These are phyloP conservation scores for Uromys caudimaculatus DNA, from an alignment of 2,797 vertebrate genomes.

Conservation along the genomic window DNA sequence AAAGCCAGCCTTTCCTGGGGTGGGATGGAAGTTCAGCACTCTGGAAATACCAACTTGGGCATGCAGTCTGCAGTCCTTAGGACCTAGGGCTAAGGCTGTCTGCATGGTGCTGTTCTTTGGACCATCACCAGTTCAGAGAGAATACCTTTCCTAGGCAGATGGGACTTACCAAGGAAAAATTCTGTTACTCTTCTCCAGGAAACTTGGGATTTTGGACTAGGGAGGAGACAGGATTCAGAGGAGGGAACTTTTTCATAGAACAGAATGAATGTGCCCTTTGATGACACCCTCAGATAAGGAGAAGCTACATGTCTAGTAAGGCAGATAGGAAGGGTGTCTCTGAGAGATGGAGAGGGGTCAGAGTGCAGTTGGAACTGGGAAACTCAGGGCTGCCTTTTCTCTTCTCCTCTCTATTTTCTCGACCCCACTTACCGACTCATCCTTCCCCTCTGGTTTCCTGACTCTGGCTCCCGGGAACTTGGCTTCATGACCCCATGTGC, in stretches of 20 bases:
- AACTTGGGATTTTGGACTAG: background rate
- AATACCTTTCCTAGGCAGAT: constrained; percentile 27
- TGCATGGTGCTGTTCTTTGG: constrained; percentile 41
- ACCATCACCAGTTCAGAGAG: background rate
- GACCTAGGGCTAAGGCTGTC: constrained; percentile 73
- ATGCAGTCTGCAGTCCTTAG: constrained; percentile 71
- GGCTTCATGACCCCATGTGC: constrained; percentile 71
- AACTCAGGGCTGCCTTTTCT: background rate
- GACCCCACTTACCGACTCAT: background rate
- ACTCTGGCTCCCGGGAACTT: constrained; percentile 65
- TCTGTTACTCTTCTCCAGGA: constrained; percentile 36
- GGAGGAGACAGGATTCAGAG: background rate
- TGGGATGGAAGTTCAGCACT: constrained; percentile 72
- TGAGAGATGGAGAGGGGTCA: background rate
- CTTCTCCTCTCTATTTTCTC: background rate
- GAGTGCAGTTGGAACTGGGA: background rate
- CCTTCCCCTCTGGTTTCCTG: constrained; percentile 60
- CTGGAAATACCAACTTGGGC: constrained; percentile 70
- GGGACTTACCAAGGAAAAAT: constrained; percentile 27
- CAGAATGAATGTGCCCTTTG: background rate
- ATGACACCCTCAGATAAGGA: background rate
- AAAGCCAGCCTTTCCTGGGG: constrained; percentile 80
- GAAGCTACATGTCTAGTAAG: background rate
- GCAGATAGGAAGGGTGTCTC: background rate
- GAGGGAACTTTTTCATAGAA: background rate